phyloP scores from a whole-genome alignment of 2,113 vertebrate species.

The Peromyscus californicus region DNA sequence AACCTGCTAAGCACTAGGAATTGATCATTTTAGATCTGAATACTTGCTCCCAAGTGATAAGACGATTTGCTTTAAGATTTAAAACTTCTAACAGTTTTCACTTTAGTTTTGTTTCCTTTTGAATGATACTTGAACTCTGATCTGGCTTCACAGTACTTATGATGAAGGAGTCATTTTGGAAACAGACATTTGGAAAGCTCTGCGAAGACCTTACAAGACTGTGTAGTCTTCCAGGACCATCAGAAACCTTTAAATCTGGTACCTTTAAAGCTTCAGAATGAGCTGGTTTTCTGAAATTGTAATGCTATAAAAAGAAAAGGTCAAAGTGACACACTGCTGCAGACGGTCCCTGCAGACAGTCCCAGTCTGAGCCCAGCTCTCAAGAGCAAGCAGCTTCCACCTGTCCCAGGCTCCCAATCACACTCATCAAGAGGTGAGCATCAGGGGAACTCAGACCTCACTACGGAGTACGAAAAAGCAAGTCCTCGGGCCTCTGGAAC shows the following conservation, averaged over 20 bases:
- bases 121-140: conserved; percentile 44
- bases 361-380: not conserved
- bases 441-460: conserved; percentile 24
- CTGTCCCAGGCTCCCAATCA: conserved; percentile 47
- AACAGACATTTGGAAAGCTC: conserved; percentile 39
- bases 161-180: conserved; percentile 58
- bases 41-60: conserved; percentile 40
- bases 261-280: conserved; percentile 55
- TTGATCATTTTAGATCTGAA: conserved; percentile 49
- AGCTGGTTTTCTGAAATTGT: conserved; percentile 57
- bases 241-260: conserved; percentile 53
- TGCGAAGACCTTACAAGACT: conserved; percentile 28
- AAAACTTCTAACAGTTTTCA: not conserved
- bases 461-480: conserved; percentile 16
- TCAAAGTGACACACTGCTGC: conserved; percentile 41
- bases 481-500: conserved; percentile 57
- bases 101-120: conserved; percentile 55
- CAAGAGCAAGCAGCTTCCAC: not conserved
- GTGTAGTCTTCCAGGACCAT: conserved; percentile 32
- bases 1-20: conserved; percentile 36
- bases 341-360: not conserved
- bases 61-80: conserved; percentile 16
- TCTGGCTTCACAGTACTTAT: conserved; percentile 1
- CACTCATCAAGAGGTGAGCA: conserved; percentile 56
- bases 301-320: conserved; percentile 62